Percentiles rank a stretch among this genome's conserved stretches.
phyloP scores from a whole-genome alignment of 2,113 vertebrate genomes.

The Nanorana parkeri region DNA sequence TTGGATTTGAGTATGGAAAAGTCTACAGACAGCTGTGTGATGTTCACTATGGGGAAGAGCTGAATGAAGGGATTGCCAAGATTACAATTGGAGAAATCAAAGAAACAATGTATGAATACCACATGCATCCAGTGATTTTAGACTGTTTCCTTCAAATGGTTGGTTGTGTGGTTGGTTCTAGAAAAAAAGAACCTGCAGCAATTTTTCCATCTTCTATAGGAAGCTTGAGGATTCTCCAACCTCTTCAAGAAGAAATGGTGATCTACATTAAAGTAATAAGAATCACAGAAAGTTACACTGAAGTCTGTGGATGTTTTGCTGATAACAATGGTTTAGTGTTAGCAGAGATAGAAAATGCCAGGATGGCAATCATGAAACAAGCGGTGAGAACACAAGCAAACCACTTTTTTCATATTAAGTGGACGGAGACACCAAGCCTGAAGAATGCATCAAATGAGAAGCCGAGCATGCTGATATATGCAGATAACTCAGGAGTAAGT shows the following conservation, averaged over 20 bases:
- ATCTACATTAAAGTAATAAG: conserved; percentile 78
- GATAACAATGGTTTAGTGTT: conserved; percentile 75
- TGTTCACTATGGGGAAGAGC: conserved; percentile 75
- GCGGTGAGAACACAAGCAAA: conserved; percentile 66
- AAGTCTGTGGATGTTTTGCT: conserved; percentile 84
- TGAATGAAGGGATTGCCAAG: conserved; percentile 79
- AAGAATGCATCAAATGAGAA: conserved; percentile 26
- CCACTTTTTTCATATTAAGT: conserved; percentile 79
- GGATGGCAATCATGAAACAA: conserved; percentile 72
- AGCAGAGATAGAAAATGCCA: conserved; percentile 76
- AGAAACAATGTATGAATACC: conserved; percentile 74
- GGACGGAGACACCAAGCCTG: conserved; percentile 55
- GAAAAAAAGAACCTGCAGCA: conserved; percentile 57
- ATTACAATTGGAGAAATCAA: conserved; percentile 71
- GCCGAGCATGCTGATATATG: conserved; percentile 79
- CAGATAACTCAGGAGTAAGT: conserved; percentile 78
- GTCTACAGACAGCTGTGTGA: conserved; percentile 76
- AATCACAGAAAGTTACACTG: conserved; percentile 70
- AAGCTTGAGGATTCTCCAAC: conserved; percentile 72
- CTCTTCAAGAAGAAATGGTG: conserved; percentile 79
- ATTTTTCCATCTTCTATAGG: conserved; percentile 81
- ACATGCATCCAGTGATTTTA: conserved; percentile 81
- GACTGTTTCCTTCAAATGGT: conserved; percentile 87
- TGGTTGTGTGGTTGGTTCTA: conserved; percentile 63
- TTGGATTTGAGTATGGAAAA: conserved; percentile 81